These are phyloP conservation scores for Lissonota sp. DNA, from an alignment of 2,888 invertebrate species.

Conservation along the genomic window DNA sequence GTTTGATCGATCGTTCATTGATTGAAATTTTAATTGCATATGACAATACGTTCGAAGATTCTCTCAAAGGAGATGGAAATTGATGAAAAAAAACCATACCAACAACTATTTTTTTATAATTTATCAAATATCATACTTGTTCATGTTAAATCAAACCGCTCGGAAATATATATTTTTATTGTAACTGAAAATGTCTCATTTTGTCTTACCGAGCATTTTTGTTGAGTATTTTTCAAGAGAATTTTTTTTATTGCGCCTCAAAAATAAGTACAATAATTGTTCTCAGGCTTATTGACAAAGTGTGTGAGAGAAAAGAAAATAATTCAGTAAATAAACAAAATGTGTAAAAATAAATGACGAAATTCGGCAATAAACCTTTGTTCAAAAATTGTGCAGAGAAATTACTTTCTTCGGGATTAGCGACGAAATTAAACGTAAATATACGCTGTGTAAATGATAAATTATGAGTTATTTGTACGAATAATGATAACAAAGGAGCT, in stretches of 20 bases:
- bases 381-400: not conserved
- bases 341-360: slow-evolving; percentile 27
- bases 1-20: not conserved
- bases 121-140: no score
- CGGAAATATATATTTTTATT: no score
- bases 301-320: not conserved
- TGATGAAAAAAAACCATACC: not conserved
- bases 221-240: not conserved
- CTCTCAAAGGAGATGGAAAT: not conserved
- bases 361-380: slow-evolving; percentile 20
- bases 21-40: not conserved
- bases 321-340: slow-evolving; percentile 6
- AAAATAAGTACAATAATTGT: slow-evolving; percentile 30
- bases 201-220: no score
- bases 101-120: no score
- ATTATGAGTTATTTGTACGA: no score
- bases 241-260: slow-evolving; percentile 25
- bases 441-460: no score
- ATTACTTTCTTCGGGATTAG: not conserved
- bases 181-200: no score
- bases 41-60: not conserved
- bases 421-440: no score
- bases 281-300: slow-evolving; percentile 9
- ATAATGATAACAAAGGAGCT: not conserved
- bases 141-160: no score